Percentiles rank a stretch among this genome's conserved stretches.
These are phyloP conservation scores for Watsonalla binaria DNA, from an alignment of 2,888 invertebrate species.

Conservation along the genomic window DNA sequence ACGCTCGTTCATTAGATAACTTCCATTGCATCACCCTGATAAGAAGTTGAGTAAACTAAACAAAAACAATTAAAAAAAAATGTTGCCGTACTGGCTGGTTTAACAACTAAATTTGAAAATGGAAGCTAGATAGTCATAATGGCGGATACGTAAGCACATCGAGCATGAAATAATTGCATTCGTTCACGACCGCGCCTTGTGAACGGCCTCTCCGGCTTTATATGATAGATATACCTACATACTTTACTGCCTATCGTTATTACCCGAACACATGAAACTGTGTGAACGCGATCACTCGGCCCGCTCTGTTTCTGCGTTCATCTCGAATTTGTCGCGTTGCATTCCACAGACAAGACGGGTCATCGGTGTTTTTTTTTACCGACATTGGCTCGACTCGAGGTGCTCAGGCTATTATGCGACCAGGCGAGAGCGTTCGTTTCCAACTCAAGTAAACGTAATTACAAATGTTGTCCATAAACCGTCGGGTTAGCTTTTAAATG, in stretches of 20 bases:
- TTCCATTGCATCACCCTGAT: slow-evolving; percentile 3
- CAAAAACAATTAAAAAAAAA: slow-evolving; percentile 14
- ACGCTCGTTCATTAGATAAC: slow-evolving; percentile 29
- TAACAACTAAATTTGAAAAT: too few relatives aligned
- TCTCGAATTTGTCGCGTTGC: slow-evolving; percentile 63
- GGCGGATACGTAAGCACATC: slow-evolving; percentile 58
- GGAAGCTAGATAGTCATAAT: slow-evolving; percentile 41
- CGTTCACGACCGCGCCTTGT: slow-evolving; percentile 60
- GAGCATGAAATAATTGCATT: slow-evolving; percentile 70
- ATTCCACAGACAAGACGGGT: slow-evolving; percentile 56
- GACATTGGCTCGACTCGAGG: slow-evolving; percentile 35
- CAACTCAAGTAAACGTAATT: slow-evolving; percentile 34
- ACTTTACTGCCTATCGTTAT: slow-evolving; percentile 53
- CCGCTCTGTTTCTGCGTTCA: slow-evolving; percentile 37
- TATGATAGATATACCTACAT: slow-evolving; percentile 47
- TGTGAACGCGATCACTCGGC: slow-evolving; percentile 30
- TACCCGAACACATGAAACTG: slow-evolving; percentile 52
- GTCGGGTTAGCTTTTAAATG: slow-evolving; percentile 43
- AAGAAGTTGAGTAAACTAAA: slow-evolving; percentile 10
- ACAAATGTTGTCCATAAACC: slow-evolving; percentile 30
- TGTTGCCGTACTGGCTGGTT: neutral
- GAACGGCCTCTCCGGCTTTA: slow-evolving; percentile 45
- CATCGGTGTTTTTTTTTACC: slow-evolving; percentile 48
- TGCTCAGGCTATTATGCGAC: slow-evolving; percentile 43
- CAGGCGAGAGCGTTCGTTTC: slow-evolving; percentile 39